Conservation (phyloP, 2,797 vertebrate species). For the Luscinia megarhynchos region DNA sequence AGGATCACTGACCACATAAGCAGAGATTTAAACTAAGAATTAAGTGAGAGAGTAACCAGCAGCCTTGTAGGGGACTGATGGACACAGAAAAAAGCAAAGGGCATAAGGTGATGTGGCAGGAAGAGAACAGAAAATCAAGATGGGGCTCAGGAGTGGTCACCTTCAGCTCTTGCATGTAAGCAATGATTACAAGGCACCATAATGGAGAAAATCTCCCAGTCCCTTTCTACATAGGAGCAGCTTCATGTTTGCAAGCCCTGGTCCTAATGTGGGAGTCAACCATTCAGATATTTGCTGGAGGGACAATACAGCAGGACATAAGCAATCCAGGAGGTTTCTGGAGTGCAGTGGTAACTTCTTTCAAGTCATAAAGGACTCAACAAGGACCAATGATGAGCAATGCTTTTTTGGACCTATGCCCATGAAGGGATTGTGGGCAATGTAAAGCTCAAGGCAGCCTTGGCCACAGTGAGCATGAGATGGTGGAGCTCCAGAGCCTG, state of each 20-base stretch:
- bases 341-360: neutral
- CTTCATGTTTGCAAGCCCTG: neutral
- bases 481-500: fast-evolving
- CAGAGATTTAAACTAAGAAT: neutral
- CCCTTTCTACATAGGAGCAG: neutral
- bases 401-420: neutral
- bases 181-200: neutral
- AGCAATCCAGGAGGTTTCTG: neutral
- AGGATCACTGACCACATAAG: neutral
- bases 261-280: neutral
- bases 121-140: neutral
- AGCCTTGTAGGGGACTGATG: neutral
- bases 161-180: neutral
- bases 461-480: neutral
- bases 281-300: neutral
- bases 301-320: neutral
- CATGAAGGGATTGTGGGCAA: neutral
- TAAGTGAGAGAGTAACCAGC: neutral
- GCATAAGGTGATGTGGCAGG: neutral
- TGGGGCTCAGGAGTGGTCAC: neutral
- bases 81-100: neutral
- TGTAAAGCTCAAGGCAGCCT: neutral
- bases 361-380: neutral
- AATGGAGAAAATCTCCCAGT: neutral
- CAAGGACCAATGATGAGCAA: neutral